Base-by-base conservation (phyloP, 2,797 vertebrate genomes). In the Coluber constrictor region DNA sequence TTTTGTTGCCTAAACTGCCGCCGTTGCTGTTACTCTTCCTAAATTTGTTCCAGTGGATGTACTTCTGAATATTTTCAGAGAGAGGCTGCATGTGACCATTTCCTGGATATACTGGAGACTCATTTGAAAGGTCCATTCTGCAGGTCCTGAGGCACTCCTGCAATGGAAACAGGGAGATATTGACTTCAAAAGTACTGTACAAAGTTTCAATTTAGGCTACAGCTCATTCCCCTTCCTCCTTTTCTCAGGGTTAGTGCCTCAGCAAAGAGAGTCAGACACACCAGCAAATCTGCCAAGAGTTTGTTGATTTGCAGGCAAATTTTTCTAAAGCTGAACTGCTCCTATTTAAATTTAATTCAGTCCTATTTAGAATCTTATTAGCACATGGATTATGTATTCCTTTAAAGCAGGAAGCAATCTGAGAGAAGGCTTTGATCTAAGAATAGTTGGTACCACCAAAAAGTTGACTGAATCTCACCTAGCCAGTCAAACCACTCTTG, bases 101-200 rank as follows among this genome's bases (percentile, higher is more conserved):
- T 1, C 97, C 95, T 0, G 96, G 96, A 43, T 96, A 96, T 23
- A 97, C 43, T 0, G 97, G 98, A 0, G 93, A 95, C 90, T 98
- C 97, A 0, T 95, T 95, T 0, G 97, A 96, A 23, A 98, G 95
- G 56, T 97, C 95, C 0, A 96, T 83, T 32, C 95, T 95, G 97
- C 98, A 99, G 83, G 97, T 95, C 0, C 95, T 94, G 59, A 98
- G 90, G 55, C 98, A 99, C 2, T 98, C 97, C 99, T 99, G 95
- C 51, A 83, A 8, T 0, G 6, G 20, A 23, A 32, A 29, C 8
- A 29, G 18, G 20, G 1, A 10, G 16, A 29, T 3, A 23, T 47
- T 90, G 55, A 6, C 15, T 2, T 54, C 23, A 47, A 37, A 61
- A 29, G 1, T 8, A 32, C 55, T 27, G 18, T 55, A 5, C 56